Evolutionary conservation across 2,888 invertebrate species (phyloP).

Genomic region (Nymphalis c-album): DNA sequence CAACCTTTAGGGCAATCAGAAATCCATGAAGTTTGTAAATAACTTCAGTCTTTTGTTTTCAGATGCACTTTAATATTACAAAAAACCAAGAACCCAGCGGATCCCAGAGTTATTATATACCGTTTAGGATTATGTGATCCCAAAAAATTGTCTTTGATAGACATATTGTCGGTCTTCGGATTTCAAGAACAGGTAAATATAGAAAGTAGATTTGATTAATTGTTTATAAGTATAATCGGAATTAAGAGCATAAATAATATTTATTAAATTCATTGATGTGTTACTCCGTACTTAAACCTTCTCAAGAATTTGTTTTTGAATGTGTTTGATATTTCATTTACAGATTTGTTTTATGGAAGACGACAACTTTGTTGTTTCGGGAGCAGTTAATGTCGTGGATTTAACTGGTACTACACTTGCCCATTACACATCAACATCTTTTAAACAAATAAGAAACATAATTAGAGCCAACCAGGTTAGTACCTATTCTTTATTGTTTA

Average conservation of each 20-base stretch:
- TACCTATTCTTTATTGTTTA: no score
- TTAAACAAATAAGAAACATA: constrained; percentile 70
- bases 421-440: constrained; percentile 70
- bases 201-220: no score
- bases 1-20: no score
- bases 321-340: constrained; percentile 22
- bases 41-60: constrained; percentile 32
- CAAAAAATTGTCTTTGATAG: constrained; percentile 48
- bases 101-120: constrained; percentile 75
- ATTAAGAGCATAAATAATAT: no score
- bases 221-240: no score
- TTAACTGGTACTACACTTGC: constrained; percentile 62
- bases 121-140: constrained; percentile 75
- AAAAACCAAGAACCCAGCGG: constrained; percentile 47
- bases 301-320: no score
- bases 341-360: constrained; percentile 73
- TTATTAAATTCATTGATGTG: no score
- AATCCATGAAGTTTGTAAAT: neutral
- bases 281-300: no score
- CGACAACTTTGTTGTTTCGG: constrained; percentile 69
- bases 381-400: constrained; percentile 71
- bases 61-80: constrained; percentile 52
- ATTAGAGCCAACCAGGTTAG: constrained; percentile 53
- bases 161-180: constrained; percentile 47
- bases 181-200: constrained; percentile 48